Percentiles rank a stretch among this genome's conserved stretches.
These are phyloP conservation scores for Chionodraco myersi DNA, from an alignment of 2,113 vertebrate genomes.

Conservation along the genomic window DNA sequence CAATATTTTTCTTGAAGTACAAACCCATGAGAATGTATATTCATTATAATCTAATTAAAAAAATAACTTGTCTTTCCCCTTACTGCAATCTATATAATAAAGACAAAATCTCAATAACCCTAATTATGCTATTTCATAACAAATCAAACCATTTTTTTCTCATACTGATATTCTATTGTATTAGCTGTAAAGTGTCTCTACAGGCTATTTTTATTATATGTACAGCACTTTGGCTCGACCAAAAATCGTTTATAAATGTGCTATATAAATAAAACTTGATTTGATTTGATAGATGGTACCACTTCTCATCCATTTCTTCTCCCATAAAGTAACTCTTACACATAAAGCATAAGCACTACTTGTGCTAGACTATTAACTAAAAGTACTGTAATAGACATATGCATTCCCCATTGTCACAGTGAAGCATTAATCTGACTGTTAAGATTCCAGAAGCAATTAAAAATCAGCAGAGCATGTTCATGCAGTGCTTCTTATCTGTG, in stretches of 20 bases:
- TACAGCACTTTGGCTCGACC: too few species aligned
- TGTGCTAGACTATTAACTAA: background rate
- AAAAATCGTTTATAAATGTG: too few species aligned
- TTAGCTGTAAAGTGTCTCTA: too few species aligned
- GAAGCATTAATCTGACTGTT: slow-evolving; percentile 2
- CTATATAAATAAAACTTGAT: too few species aligned
- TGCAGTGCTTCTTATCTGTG: slow-evolving; percentile 3
- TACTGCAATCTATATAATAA: too few species aligned
- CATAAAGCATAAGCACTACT: background rate
- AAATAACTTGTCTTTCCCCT: too few species aligned
- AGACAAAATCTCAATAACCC: too few species aligned
- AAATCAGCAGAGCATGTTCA: slow-evolving; percentile 5
- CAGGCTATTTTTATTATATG: too few species aligned
- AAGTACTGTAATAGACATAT: too few species aligned
- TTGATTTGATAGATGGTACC: background rate
- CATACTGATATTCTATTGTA: too few species aligned
- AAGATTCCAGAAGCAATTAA: slow-evolving; percentile 20
- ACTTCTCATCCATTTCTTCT: background rate
- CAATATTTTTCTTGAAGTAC: background rate
- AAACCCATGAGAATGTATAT: too few species aligned
- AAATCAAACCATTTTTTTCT: background rate
- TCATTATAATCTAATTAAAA: too few species aligned
- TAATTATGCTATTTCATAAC: background rate
- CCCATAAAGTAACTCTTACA: background rate
- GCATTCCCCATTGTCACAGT: background rate